Base-by-base conservation (phyloP, 2,888 invertebrate species). In the Pasiphila rectangulata region DNA sequence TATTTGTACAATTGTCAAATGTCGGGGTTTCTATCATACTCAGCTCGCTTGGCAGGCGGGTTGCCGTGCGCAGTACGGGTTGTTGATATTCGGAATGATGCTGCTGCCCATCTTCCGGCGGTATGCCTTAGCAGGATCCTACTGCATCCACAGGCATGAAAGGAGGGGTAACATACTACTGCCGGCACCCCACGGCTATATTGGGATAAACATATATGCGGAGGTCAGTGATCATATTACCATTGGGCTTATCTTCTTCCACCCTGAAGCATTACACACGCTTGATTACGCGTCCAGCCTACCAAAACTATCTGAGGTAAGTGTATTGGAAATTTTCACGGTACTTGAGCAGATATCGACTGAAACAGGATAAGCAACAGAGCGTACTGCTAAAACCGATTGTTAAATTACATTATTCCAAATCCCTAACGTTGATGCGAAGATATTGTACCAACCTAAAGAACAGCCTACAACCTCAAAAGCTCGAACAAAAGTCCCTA, bases 241-340 rank as follows among this genome's bases (percentile, higher is more conserved):
- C 62, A 73, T 67, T 68, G 63, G 49, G 61, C 67, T 76, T 76
- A 79, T 79, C 77, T 66, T 46, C 41, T 35, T 60, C 66, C 62
- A 66, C 72, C 66, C 68, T 60, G 63, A 27, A 25, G 55, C 63
- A 68, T 79, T 74, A 74, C 58, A 64, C 21, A 69, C 76, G 64
- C 61, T 56, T 68, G 74, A 75, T 65, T 73, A 72, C 67, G 67
- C 66, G 61, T 63, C 62, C 67, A 66, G 56, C 64, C 63, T 59
- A 62, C 69, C 71, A 64, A 75, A 75, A 73, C 75, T 73, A 74
- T 74, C 66, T 59, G 46, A 42, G 45, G 51, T 66, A 65, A 75
- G 69, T 77, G 72, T 76, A 73, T 75, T 60, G 79, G 80, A 79
- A 80, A 82, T 73, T 74, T 79, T 77, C 75, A 78, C 72, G 67